Evolutionary conservation across 2,113 vertebrate species (phyloP), one percentile per base, ranked within the genome.

Genomic region (Cyanistes caeruleus): DNA sequence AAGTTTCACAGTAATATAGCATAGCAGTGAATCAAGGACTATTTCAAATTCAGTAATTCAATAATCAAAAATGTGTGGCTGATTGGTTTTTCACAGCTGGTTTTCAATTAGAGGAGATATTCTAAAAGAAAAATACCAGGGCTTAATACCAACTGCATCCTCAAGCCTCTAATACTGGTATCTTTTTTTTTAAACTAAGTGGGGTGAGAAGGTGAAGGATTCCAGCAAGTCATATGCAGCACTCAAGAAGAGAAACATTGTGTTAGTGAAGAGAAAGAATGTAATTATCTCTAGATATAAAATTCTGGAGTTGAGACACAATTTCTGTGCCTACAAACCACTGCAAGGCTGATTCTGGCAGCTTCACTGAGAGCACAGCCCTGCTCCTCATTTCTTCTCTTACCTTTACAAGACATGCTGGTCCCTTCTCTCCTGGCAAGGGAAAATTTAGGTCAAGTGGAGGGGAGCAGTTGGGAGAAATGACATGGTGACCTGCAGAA

Each of bases 371-470:
- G 49, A 30, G 15, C 53, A 69, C 55, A 64, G 63, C 31, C 39
- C 64, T 2, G 7, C 59, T 60, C 55, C 56, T 8, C 56, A 41
- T 4, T 44, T 14, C 37, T 52, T 33, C 8, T 33, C 49, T 39
- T 94, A 99, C 99, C 98, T 99, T 99, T 9, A 99, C 99, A 5
- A 99, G 98, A 94, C 99, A 99, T 0, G 99, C 98, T 35, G 99
- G 99, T n/a, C 99, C 99, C 84, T 98, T 99, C 96, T 99, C 99
- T 93, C 98, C 99, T 7, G 99, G 99, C 69, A 99, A 97, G 6
- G 99, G 99, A 79, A 99, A 99, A 97, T 99, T 99, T n/a, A 99
- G 98, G 98, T 99, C 99, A 33, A 99, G 98, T n/a, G 98, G 98
- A 91, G 98, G 96, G 18, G 98, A 97, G 62, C 98, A 96, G 91